These are phyloP conservation scores for Origma solitaria DNA, from an alignment of 2,113 vertebrate species.

Conservation along the genomic window DNA sequence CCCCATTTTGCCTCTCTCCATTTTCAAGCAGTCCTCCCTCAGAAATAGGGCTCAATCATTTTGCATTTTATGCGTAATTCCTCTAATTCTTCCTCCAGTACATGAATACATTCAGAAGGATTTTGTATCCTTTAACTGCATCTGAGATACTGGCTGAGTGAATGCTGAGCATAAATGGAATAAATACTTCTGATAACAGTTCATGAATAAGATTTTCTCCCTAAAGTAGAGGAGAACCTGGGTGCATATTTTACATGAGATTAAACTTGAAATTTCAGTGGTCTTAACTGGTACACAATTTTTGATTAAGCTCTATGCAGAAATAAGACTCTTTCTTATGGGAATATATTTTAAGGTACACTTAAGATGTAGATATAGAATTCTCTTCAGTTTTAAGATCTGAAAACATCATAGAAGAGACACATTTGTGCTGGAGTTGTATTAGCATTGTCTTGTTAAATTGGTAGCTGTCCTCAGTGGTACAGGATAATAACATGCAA, in stretches of 20 bases:
- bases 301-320: not conserved
- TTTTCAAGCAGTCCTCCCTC: not conserved
- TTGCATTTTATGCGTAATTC: not conserved
- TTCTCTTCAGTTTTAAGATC: not conserved
- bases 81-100: not conserved
- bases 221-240: not conserved
- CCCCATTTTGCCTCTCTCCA: rapidly evolving
- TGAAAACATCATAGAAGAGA: not conserved
- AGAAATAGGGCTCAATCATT: not conserved
- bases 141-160: not conserved
- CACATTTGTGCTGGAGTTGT: not conserved
- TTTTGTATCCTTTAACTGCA: not conserved
- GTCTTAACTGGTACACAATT: not conserved
- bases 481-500: not conserved
- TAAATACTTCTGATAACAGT: not conserved
- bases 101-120: not conserved
- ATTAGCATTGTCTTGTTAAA: not conserved
- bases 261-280: not conserved
- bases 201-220: not conserved
- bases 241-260: not conserved
- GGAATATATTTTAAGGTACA: not conserved
- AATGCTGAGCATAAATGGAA: not conserved
- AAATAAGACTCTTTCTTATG: not conserved
- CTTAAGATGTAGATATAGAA: not conserved
- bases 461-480: not conserved